These are phyloP conservation scores for Myrmophylax atrothorax DNA, from an alignment of 2,113 vertebrate genomes.

Conservation along the genomic window DNA sequence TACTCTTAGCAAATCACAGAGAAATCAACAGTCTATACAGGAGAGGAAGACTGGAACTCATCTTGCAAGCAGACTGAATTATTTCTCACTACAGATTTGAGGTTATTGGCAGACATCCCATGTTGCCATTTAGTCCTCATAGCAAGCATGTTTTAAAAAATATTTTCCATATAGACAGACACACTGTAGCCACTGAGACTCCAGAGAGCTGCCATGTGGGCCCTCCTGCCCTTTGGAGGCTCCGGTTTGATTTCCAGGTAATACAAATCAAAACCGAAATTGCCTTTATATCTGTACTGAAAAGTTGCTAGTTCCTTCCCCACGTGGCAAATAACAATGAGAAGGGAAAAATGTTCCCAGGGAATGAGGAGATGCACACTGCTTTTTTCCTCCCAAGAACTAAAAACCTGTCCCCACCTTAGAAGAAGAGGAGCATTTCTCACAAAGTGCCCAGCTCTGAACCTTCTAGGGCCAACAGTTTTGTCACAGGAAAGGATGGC, in stretches of 20 bases:
- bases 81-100: conserved; percentile 51
- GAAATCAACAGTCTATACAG: conserved; percentile 15
- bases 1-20: conserved; percentile 22
- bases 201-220: neutral
- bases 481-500: neutral
- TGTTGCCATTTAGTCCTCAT: conserved; percentile 59
- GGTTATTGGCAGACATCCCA: conserved; percentile 49
- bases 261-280: conserved; percentile 10
- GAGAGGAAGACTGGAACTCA: conserved; percentile 21
- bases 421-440: neutral
- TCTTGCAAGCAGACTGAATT: conserved; percentile 47
- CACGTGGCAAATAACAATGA: neutral
- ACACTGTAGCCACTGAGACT: conserved; percentile 43
- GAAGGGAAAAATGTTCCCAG: neutral
- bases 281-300: neutral
- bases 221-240: conserved; percentile 3
- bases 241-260: conserved; percentile 18
- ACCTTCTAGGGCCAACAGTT: neutral
- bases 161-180: conserved; percentile 37
- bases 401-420: neutral
- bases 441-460: neutral
- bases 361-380: neutral
- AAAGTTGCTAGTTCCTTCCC: neutral
- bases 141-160: conserved; percentile 33
- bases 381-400: neutral